Percentiles rank a stretch among this genome's conserved stretches.
Evolutionary conservation across 2,888 invertebrate genomes (phyloP).

Genomic region (Oxytorus armatus): DNA sequence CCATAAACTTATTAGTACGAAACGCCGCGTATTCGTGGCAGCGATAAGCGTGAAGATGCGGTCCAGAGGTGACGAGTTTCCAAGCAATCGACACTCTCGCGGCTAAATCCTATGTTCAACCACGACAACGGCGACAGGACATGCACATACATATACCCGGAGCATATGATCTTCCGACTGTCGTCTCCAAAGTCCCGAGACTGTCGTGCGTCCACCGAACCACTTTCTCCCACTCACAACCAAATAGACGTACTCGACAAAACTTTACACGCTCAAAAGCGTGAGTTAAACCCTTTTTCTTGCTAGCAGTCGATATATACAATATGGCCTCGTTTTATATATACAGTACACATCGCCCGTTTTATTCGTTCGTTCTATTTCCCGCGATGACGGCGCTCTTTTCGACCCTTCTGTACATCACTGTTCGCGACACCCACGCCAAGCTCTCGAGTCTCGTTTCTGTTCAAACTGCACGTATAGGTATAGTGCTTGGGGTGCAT

Average conservation of each 20-base stretch:
- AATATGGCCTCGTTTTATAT: neutral
- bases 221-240: conserved; percentile 21
- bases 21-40: conserved; percentile 53
- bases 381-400: conserved; percentile 53
- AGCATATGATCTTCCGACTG: conserved; percentile 72
- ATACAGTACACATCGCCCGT: conserved; percentile 12
- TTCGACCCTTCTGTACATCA: conserved; percentile 16
- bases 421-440: conserved; percentile 29
- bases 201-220: conserved; percentile 69
- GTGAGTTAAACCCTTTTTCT: neutral
- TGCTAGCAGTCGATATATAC: neutral
- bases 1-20: conserved; percentile 56
- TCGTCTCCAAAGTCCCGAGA: conserved; percentile 74
- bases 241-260: neutral
- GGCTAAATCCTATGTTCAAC: conserved; percentile 72
- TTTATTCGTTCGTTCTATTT: conserved; percentile 48
- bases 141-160: conserved; percentile 63
- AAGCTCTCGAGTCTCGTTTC: conserved; percentile 35
- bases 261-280: neutral
- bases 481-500: neutral
- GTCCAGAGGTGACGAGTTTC: conserved; percentile 68
- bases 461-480: conserved; percentile 30
- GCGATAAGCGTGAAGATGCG: conserved; percentile 69
- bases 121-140: conserved; percentile 55
- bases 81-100: conserved; percentile 76